Base-by-base conservation (phyloP, 2,113 vertebrate species). In the Typhlomys cinereus region DNA sequence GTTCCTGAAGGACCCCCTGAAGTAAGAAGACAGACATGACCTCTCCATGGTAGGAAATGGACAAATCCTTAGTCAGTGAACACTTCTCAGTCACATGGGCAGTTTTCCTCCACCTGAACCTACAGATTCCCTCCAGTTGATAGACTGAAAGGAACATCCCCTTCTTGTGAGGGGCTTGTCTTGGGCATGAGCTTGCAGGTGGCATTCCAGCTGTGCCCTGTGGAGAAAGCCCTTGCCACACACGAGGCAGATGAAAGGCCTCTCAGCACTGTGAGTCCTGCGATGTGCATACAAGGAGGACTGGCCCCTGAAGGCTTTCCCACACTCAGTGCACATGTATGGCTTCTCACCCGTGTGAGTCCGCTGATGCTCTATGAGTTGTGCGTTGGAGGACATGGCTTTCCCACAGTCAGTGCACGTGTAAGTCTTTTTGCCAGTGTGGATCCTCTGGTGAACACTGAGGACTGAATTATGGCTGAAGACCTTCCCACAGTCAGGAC, bases 391-490 rank as follows among this genome's bases (percentile, higher is more conserved):
- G 39, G 81, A 50, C 81, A 83, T 83, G 46, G 81, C 81, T 67
- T 83, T 83, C 34, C 81, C 81, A 67, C 81, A 83, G 14, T 83
- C 81, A 4, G 41, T 52, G 46, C 81, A 83, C 36, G 62, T 83
- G 81, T 83, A 83, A 36, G 81, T 61, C 62, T 83, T 83, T 34
- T 83, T 62, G 17, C 81, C 81, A 29, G 81, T 83, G 62, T 83
- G 81, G 52, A 52, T 83, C 27, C 81, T 83, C 81, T 67, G 81
- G 18, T 83, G 81, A 3, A 62, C 67, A 62, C 62, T 39, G 14
- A 83, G 81, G 46, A 83, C 81, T 67, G 81, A 67, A 41, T 83
- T 83, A 27, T 83, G 81, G 81, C 81, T 83, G 15, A 83, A 83
- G 81, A 62, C 62, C 81, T 66, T 83, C 7, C 81, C 81, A 39